phyloP scores from a whole-genome alignment of 30 jellyfish, hydroid and myxozoan species.

The Aurelia aurita region DNA sequence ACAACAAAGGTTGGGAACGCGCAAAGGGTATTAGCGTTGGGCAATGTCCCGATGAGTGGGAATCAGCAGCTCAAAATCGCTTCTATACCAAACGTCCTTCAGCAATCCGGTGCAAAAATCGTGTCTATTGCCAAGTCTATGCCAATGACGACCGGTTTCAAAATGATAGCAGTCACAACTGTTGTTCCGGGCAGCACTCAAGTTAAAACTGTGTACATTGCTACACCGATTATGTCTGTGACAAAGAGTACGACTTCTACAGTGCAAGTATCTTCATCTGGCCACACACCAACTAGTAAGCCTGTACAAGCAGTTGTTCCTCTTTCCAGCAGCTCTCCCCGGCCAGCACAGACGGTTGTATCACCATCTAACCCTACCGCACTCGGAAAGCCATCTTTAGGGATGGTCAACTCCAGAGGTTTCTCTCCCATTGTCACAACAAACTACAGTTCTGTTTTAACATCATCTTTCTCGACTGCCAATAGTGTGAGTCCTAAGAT shows the following conservation, averaged over 20 bases:
- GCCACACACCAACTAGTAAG: constrained; percentile 24
- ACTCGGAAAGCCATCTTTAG: constrained; percentile 46
- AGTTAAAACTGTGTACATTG: constrained; percentile 97
- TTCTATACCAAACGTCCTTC: constrained; percentile 74
- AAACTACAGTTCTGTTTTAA: constrained; percentile 6
- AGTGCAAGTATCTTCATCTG: background rate
- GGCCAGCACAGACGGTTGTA: constrained; percentile 52
- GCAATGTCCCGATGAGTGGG: constrained; percentile 67
- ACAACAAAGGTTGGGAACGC: constrained; percentile 61
- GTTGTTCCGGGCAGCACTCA: constrained; percentile 99
- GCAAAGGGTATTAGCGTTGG: constrained; percentile 80
- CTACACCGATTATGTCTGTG: constrained; percentile 98
- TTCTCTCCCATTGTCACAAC: constrained; percentile 15
- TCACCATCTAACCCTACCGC: constrained; percentile 41
- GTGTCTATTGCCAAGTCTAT: constrained; percentile 90
- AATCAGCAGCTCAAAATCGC: constrained; percentile 89
- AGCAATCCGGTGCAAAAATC: constrained; percentile 87
- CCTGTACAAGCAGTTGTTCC: constrained; percentile 52
- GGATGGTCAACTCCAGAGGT: constrained; percentile 29
- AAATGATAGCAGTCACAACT: constrained; percentile 99
- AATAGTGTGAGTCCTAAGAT: background rate
- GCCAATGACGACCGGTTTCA: constrained; percentile 99
- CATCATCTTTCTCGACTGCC: background rate
- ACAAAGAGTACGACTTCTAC: constrained; percentile 77
- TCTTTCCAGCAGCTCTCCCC: constrained; percentile 11